Conservation (phyloP, 2,113 vertebrate species). For the Bujurquina vittata region DNA sequence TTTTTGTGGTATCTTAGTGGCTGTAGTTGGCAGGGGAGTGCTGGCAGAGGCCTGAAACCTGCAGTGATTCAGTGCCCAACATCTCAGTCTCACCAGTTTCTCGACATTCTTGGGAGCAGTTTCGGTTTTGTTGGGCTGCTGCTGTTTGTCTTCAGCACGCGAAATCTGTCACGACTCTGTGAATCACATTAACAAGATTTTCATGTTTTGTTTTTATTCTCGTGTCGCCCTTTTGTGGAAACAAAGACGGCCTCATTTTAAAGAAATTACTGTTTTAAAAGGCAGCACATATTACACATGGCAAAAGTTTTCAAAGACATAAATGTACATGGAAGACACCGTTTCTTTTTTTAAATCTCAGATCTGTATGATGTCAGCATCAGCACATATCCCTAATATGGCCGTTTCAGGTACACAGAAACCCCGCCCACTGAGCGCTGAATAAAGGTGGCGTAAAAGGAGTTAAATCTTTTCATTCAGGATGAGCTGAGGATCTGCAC, state of each 20-base stretch:
- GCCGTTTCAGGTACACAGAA: neutral
- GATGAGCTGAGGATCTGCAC: neutral
- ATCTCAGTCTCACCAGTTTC: conserved; percentile 49
- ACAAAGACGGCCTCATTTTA: neutral
- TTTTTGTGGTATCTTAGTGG: neutral
- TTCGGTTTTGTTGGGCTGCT: conserved; percentile 29
- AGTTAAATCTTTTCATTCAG: too few species aligned
- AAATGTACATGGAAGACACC: fast-evolving
- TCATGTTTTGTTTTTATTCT: neutral
- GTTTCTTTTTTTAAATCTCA: neutral
- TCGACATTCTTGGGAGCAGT: conserved; percentile 59
- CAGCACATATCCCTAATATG: too few species aligned
- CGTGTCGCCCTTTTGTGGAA: neutral
- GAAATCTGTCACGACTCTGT: conserved; percentile 7
- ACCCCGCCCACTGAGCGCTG: neutral
- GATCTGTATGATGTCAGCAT: neutral
- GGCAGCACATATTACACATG: neutral
- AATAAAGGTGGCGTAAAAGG: neutral
- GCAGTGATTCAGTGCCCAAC: conserved; percentile 16
- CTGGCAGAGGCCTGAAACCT: neutral
- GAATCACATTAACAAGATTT: neutral
- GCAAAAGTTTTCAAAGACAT: fast-evolving
- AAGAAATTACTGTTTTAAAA: neutral
- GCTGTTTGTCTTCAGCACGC: conserved; percentile 29
- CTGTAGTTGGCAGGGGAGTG: neutral